Evolutionary conservation across 2,888 invertebrate species (phyloP), one percentile per base, ranked within the genome.

Genomic region (Cephus runcator): DNA sequence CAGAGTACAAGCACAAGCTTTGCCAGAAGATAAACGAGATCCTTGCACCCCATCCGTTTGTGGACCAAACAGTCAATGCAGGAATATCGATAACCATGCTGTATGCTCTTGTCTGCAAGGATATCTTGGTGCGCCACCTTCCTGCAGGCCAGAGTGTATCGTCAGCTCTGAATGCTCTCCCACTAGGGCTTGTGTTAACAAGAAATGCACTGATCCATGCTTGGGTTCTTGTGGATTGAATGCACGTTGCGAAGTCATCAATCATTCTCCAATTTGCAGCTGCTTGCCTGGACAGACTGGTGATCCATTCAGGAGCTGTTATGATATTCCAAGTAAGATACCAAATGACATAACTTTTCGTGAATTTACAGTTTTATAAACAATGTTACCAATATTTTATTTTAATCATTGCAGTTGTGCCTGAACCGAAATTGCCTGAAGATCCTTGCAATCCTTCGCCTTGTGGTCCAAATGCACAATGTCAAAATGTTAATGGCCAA

Each of bases 391-490:
- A 30, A 34, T 12, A 34, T 12, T 33, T 71, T 9, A 15, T 31
- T 71, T 31, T 12, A 71, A 34, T n/a, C 76, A 80, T 83, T 77
- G 9, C 81, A 87, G 90, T 90, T 80, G 85, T 90, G 87, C 89
- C 91, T 69, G 88, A 88, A 86, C 89, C 90, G 69, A 88, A 91
- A 36, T 85, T 85, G 75, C 88, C 91, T 84, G 83, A 92, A 86
- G 92, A 95, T 89, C 96, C 96, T 12, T 97, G 97, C 87, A 92
- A 93, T 80, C 96, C 96, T 79, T 95, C 95, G 69, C 97, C 97
- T 0, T 97, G 97, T 92, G 97, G 97, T 79, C 95, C 96, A 1
- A 96, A 97, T 90, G 93, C 97, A 4, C 92, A 95, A 81, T 97
- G 97, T 88, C 92, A 94, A 84, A 93, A 93, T 81, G 92, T 93